Evolutionary conservation across 30 jellyfish, hydroid and myxozoan species (phyloP).

Genomic region (Cassiopea andromeda): DNA sequence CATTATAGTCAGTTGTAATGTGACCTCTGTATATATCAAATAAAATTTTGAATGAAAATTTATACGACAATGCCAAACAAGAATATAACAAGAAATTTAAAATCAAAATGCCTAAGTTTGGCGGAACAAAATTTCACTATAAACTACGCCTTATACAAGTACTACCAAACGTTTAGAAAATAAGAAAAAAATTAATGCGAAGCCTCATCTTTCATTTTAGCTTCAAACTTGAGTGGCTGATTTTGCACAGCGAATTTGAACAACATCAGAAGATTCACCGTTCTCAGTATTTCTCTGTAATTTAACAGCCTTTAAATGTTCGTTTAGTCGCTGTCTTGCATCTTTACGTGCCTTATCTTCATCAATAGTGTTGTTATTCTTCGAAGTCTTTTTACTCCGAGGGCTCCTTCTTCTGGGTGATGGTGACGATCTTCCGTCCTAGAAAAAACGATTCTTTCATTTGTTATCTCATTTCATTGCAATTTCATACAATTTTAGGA

Average conservation of each 20-base stretch:
- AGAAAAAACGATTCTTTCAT: background rate
- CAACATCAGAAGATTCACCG: slow-evolving; percentile 19
- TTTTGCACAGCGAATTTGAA: slow-evolving; percentile 36
- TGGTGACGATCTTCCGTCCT: slow-evolving; percentile 70
- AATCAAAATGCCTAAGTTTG: background rate
- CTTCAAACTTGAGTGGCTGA: slow-evolving; percentile 24
- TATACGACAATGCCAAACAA: background rate
- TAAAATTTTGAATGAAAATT: too few species aligned
- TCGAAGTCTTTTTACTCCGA: slow-evolving; percentile 29
- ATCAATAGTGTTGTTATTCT: slow-evolving; percentile 56
- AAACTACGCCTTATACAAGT: background rate
- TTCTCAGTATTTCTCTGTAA: slow-evolving; percentile 38
- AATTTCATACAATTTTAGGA: too few species aligned
- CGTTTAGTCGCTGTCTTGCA: slow-evolving; percentile 73
- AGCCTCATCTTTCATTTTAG: background rate
- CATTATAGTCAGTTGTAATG: too few species aligned
- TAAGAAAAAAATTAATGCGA: background rate
- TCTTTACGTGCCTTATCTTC: slow-evolving; percentile 84
- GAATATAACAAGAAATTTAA: background rate
- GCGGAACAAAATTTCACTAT: background rate
- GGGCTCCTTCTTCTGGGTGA: slow-evolving; percentile 70
- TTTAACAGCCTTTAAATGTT: slow-evolving; percentile 63
- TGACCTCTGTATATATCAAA: too few species aligned
- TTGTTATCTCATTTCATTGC: too few species aligned
- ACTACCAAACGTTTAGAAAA: background rate